phyloP scores from a whole-genome alignment of 2,888 invertebrate genomes.

The Opisthograptis luteolata region DNA sequence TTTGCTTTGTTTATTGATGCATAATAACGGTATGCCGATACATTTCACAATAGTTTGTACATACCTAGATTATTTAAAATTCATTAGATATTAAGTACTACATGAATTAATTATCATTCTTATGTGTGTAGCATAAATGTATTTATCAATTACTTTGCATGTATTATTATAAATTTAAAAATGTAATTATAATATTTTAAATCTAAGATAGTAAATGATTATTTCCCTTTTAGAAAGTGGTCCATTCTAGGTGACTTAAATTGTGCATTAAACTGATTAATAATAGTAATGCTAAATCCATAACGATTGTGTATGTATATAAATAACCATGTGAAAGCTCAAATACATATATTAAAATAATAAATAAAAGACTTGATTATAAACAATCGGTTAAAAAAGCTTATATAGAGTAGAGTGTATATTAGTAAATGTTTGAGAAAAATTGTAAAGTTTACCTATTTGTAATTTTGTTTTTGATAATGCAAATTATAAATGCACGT shows the following conservation, averaged over 20 bases:
- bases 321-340: slow-evolving; percentile 77
- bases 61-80: slow-evolving; percentile 18
- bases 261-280: slow-evolving; percentile 77
- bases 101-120: slow-evolving; percentile 42
- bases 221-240: slow-evolving; percentile 76
- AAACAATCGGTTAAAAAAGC: slow-evolving; percentile 69
- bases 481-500: slow-evolving; percentile 63
- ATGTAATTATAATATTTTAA: slow-evolving; percentile 25
- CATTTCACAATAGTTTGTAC: slow-evolving; percentile 21
- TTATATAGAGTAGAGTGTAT: slow-evolving; percentile 73
- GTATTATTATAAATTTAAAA: slow-evolving; percentile 2
- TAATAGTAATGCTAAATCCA: slow-evolving; percentile 63
- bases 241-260: slow-evolving; percentile 84
- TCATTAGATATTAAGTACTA: slow-evolving; percentile 45
- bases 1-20: slow-evolving; percentile 25
- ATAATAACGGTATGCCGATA: slow-evolving; percentile 1
- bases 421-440: slow-evolving; percentile 59
- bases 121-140: slow-evolving; percentile 11
- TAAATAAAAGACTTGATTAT: slow-evolving; percentile 78
- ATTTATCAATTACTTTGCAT: slow-evolving; percentile 1
- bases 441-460: slow-evolving; percentile 40
- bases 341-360: slow-evolving; percentile 72
- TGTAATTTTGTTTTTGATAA: slow-evolving; percentile 43
- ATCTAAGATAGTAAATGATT: slow-evolving; percentile 30
- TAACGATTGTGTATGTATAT: slow-evolving; percentile 64